Evolutionary conservation across 1,140 invertebrate genomes (phyloP), one percentile per base, ranked within the genome.

Genomic region (Aphelinus atriplicis): DNA sequence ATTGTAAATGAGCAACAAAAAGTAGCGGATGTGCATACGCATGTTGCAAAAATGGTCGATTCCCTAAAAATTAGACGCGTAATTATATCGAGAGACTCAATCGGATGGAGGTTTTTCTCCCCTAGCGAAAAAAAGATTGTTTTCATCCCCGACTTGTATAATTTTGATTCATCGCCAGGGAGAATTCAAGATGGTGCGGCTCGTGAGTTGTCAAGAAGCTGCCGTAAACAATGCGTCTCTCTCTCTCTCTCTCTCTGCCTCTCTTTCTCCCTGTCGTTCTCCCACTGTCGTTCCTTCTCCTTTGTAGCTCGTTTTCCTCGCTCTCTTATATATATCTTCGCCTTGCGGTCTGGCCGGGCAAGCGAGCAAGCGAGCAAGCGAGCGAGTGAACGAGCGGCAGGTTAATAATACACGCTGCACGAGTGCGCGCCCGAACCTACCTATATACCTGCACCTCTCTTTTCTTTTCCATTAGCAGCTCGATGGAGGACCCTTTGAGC

Each of bases 241-340:
- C 46, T 63, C 43, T 43, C 42, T 68, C 65, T 62, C 26, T 67
- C 26, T 26, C 26, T 26, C 26, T 26, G 26, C 26, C 26, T 26
- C 26, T 26, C 26, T 26, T 26, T 26, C 42, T 42, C 46, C 70
- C 67, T 48, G n/a, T 45, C 64, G 26, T 26, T 26, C 26, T 26
- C 26, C 26, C 26, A 26, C 26, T 26, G 26, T 26, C 26, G 71
- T 64, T 53, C 75, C 77, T 71, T 79, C 65, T 75, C 73, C 71
- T 76, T 75, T 67, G 61, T 64, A 62, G 61, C 58, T 75, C 51
- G 56, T 51, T 63, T 42, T 75, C 58, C 61, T 79, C 73, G 66
- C 67, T 75, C 62, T 77, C 64, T 78, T 74, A 73, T 64, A 63
- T 77, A 67, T 78, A 65, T 73, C 78, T 77, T 77, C 74, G 63